Conservation (phyloP, 2,113 vertebrate species). For the Proteles cristata region DNA sequence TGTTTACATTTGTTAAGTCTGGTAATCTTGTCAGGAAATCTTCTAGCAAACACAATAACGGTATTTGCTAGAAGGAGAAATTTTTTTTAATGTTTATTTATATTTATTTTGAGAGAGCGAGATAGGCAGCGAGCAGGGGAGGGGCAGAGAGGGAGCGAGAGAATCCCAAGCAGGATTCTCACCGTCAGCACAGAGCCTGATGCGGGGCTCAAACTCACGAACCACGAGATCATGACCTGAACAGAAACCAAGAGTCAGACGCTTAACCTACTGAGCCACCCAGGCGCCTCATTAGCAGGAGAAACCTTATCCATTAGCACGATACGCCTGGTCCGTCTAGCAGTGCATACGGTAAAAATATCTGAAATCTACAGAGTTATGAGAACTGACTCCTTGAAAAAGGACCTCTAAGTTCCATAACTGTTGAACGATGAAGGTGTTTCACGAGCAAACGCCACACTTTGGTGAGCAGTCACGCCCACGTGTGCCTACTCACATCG, state of each 20-base stretch:
- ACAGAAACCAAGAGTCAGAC: no score
- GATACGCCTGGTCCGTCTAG: not conserved
- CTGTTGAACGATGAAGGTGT: no score
- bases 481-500: not conserved
- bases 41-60: not conserved
- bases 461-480: not conserved
- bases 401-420: not conserved
- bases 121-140: no score
- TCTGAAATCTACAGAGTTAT: fast-evolving
- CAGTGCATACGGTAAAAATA: not conserved
- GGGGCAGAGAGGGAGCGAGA: no score
- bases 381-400: not conserved
- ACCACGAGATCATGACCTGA: no score
- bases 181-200: no score
- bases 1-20: not conserved
- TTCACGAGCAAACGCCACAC: not conserved
- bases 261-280: no score
- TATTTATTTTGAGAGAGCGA: no score
- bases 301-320: no score
- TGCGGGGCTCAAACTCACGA: no score
- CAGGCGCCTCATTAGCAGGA: not conserved
- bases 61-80: not conserved
- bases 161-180: no score
- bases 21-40: not conserved
- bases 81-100: no score